phyloP scores from a whole-genome alignment of 2,888 invertebrate species.

The Elegia similella region DNA sequence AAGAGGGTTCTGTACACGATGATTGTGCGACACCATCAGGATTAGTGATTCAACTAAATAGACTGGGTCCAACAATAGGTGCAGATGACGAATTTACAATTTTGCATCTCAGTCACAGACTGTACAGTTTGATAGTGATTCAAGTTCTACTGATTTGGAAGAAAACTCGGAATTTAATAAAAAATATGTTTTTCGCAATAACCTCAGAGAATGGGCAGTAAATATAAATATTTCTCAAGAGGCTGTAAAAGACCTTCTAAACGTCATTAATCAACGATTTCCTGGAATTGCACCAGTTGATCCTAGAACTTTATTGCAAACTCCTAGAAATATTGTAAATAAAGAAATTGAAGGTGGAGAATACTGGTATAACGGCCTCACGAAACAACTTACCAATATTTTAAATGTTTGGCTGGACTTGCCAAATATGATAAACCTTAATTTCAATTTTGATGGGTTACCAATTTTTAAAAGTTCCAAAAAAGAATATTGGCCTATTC shows the following conservation, averaged over 20 bases:
- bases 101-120: constrained; percentile 5
- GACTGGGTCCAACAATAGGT: constrained; percentile 11
- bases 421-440: background rate
- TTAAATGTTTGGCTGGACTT: background rate
- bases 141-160: constrained; percentile 10
- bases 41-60: constrained; percentile 7
- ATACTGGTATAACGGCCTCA: constrained; percentile 16
- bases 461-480: too few species aligned
- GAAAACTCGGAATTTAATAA: constrained; percentile 2
- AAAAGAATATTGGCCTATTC: constrained; percentile 23
- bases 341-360: constrained; percentile 19
- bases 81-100: constrained; percentile 2
- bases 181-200: constrained; percentile 1
- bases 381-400: background rate
- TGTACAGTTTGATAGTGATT: constrained; percentile 11
- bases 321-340: background rate
- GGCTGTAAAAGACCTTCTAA: constrained; percentile 10
- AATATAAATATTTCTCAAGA: constrained; percentile 12
- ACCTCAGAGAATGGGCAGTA: constrained; percentile 17
- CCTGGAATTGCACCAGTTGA: constrained; percentile 3
- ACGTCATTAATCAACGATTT: constrained; percentile 1
- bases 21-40: constrained; percentile 11
- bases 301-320: constrained; percentile 5
- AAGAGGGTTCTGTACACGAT: constrained; percentile 13
- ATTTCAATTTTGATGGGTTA: too few species aligned